phyloP scores from a whole-genome alignment of 2,888 invertebrate species.

The Itoplectis maculator region DNA sequence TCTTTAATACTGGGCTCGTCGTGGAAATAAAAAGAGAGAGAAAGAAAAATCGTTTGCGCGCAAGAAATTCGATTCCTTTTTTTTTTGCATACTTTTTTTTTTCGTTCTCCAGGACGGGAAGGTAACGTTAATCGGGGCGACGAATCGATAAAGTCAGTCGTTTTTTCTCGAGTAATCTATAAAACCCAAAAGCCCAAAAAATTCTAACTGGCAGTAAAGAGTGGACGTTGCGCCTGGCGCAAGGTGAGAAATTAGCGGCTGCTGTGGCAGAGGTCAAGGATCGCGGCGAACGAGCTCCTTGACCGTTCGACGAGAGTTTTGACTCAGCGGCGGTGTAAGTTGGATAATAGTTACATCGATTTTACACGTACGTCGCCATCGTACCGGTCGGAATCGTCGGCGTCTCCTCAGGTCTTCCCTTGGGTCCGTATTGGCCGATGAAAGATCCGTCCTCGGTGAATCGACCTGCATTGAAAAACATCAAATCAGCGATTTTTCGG shows the following conservation, averaged over 20 bases:
- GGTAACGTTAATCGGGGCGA: constrained; percentile 27
- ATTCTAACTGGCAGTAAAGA: constrained; percentile 83
- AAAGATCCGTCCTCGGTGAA: constrained; percentile 99
- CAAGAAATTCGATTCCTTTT: constrained; percentile 20
- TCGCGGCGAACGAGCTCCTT: constrained; percentile 51
- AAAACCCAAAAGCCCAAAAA: constrained; percentile 79
- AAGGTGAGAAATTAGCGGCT: constrained; percentile 80
- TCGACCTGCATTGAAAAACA: constrained; percentile 87
- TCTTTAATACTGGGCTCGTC: constrained; percentile 42
- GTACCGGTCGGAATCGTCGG: constrained; percentile 86
- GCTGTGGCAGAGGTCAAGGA: constrained; percentile 79
- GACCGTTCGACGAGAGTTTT: constrained; percentile 62
- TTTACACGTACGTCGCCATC: constrained; percentile 89
- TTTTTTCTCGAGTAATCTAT: constrained; percentile 69
- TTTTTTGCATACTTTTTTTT: neutral
- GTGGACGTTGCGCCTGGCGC: constrained; percentile 84
- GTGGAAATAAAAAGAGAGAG: constrained; percentile 17
- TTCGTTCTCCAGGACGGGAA: constrained; percentile 7
- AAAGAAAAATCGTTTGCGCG: constrained; percentile 44
- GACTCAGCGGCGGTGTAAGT: constrained; percentile 70
- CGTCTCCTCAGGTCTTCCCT: constrained; percentile 85
- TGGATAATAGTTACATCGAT: constrained; percentile 70
- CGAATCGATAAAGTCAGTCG: constrained; percentile 54
- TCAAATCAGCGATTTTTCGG: no score
- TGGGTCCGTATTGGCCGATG: constrained; percentile 97